A percentile compares a stretch with the other conserved stretches of the same genome.
These are phyloP conservation scores for Ditula angustiorana DNA, from an alignment of 2,888 invertebrate genomes.

Conservation along the genomic window DNA sequence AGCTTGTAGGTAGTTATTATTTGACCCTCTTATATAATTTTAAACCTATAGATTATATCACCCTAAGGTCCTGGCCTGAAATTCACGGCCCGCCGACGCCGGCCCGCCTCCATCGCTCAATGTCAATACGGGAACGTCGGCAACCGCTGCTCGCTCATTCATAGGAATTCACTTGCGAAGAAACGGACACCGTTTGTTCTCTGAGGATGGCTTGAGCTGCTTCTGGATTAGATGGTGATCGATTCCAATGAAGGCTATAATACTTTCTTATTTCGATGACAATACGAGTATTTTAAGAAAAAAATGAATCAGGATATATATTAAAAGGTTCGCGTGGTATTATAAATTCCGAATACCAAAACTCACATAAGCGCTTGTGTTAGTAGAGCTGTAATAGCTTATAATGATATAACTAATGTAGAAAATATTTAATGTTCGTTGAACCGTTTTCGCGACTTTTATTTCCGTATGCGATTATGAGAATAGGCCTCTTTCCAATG, in stretches of 20 bases:
- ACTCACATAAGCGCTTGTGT: too few relatives aligned
- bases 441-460: too few relatives aligned
- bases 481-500: too few relatives aligned
- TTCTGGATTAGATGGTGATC: not conserved
- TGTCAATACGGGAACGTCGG: constrained; percentile 67
- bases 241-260: too few relatives aligned
- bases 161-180: constrained; percentile 57
- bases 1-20: not conserved
- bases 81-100: constrained; percentile 51
- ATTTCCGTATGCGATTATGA: too few relatives aligned
- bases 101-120: constrained; percentile 68
- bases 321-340: too few relatives aligned
- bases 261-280: not conserved
- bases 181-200: constrained; percentile 76
- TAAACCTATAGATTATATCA: not conserved
- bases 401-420: too few relatives aligned
- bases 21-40: not conserved
- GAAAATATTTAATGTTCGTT: too few relatives aligned
- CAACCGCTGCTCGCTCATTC: constrained; percentile 63
- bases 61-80: constrained; percentile 61
- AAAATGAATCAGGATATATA: too few relatives aligned
- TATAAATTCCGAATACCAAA: too few relatives aligned
- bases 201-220: constrained; percentile 42
- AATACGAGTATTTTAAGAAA: not conserved
- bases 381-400: too few relatives aligned